Base-by-base conservation (phyloP, 1,140 invertebrate genomes). In the Phocides pigmalion region DNA sequence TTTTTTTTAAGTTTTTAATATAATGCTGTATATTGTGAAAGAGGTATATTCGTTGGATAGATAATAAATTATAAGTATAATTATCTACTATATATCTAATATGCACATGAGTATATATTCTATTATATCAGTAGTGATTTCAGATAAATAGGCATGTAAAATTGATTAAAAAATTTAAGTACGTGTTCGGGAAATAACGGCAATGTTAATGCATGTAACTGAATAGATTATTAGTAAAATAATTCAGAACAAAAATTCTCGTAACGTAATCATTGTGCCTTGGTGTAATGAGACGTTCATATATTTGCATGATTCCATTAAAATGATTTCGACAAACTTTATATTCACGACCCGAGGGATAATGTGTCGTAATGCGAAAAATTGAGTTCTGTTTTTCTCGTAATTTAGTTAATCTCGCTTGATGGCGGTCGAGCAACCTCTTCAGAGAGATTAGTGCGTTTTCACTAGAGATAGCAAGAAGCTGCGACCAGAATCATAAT, bases 401-500 rank as follows among this genome's bases (percentile, higher is more conserved):
- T 59, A 47, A 46, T 47, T 59, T 47, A 32, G 56, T 59, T 59
- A 59, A 59, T 61, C 58, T 39, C 16, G 9, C 44, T 47, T 32
- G 28, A 42, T 37, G 39, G 0, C 39, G 42, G 44, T 47, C 32
- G 28, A n/a, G n/a, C n/a, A n/a, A 39, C 12, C 56, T 46, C 22
- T 25, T 42, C 22, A 5, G 17, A 62, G 32, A 49, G 58, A 62
- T 62, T 62, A 62, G 32, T 62, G 19, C 16, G 58, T 62, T 62
- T 62, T 41, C 46, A 41, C 42, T 61, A 39, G 53, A 56, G 51
- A 56, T 56, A 56, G 39, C 16, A 16, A 46, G 46, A 49, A 49
- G 28, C 28, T 16, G 46, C 47, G 46, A 46, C 16, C 58, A 22
- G 58, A 62, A 62, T 62, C 58, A 62, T 62, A 62, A 62, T 62